Conservation (phyloP, 1,140 invertebrate species). For the Pristionchus pacificus region DNA sequence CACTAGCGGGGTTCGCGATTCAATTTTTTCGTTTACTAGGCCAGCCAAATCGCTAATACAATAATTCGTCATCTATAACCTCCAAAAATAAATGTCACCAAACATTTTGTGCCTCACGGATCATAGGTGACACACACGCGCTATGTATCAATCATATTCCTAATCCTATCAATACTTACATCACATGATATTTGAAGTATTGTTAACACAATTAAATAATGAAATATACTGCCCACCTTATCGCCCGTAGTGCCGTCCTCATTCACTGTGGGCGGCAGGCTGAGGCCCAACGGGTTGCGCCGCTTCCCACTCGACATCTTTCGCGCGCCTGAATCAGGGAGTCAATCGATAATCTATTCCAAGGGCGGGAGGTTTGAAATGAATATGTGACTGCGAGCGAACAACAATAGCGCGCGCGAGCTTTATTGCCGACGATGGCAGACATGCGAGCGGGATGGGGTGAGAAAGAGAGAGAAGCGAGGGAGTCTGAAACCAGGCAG, state of each 20-base stretch:
- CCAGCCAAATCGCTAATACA: too few relatives aligned
- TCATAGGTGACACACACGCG: background rate
- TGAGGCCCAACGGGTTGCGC: conserved; percentile 51
- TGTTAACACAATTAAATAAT: background rate
- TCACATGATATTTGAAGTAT: background rate
- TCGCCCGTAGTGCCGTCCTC: conserved; percentile 43
- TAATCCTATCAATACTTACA: background rate
- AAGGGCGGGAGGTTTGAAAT: too few relatives aligned
- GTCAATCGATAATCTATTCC: too few relatives aligned
- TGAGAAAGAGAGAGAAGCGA: too few relatives aligned
- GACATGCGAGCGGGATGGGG: too few relatives aligned
- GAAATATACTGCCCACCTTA: conserved; percentile 2
- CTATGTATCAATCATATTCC: background rate
- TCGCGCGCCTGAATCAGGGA: background rate
- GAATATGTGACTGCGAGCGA: too few relatives aligned
- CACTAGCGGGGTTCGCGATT: too few relatives aligned
- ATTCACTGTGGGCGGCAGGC: conserved; percentile 52
- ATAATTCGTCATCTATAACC: conserved; percentile 7
- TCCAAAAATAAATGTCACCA: background rate
- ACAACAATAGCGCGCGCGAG: too few relatives aligned
- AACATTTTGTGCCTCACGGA: background rate
- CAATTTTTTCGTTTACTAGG: too few relatives aligned
- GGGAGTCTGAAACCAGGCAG: too few relatives aligned
- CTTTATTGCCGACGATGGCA: too few relatives aligned
- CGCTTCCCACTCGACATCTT: conserved; percentile 47